Base-by-base conservation (phyloP, 2,888 invertebrate species). In the Ditula angustiorana region DNA sequence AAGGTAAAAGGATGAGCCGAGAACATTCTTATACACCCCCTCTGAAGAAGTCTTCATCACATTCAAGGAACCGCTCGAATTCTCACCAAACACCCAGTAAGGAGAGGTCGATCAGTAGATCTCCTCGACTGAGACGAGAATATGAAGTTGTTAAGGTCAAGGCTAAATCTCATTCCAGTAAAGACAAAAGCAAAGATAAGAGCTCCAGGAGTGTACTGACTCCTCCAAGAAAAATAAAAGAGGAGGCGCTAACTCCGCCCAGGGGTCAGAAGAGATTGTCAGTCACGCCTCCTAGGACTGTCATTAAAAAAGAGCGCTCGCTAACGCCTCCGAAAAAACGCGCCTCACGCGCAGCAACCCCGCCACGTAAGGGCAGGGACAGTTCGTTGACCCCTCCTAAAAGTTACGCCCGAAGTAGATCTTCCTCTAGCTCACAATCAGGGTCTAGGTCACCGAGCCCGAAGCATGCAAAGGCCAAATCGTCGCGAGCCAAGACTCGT, bases 351-450 rank as follows among this genome's bases (percentile, higher is more conserved):
- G 78, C 76, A 62, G 75, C 79, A 46, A 76, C 80, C 1, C 75
- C 81, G 16, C 74, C 78, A n/a, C 80, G 78, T 62, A 88, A 82
- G 66, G 71, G 62, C 7, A 80, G 82, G 71, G 86, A 90, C 8
- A 83, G 80, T 71, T 88, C 89, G 0, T 69, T 91, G 49, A 91
- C 92, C 5, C 91, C 92, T 10, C 91, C 92, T 0, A 88, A 87
- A 67, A 83, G 87, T 69, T 92, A 92, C 63, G 86, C 86, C 2
- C 77, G 87, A 66, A 82, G 76, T 66, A 74, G 72, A n/a, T 85
- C 86, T 0, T 76, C 78, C 7, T 82, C 83, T 1, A 86, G 81
- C 67, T 88, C 87, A 1, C 79, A 80, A 62, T 88, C 88, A 21
- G 78, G 75, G 10, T 83, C 89, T 4, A 73, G 79, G 30, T 82